Evolutionary conservation across 2,797 vertebrate genomes (phyloP).

Genomic region (Xenops minutus): DNA sequence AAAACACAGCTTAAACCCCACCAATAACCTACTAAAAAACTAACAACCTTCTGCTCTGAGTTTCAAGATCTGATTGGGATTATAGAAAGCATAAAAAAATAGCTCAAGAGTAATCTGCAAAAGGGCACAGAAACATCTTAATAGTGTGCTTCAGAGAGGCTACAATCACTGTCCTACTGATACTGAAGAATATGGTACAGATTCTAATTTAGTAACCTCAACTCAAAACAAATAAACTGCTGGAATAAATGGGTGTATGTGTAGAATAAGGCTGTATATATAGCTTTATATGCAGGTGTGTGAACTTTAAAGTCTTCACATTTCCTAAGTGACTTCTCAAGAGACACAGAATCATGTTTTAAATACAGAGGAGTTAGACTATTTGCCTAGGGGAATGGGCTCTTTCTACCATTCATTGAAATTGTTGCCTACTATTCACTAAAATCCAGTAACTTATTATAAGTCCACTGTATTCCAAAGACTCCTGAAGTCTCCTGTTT

Average conservation of each 20-base stretch:
- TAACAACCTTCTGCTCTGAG: neutral
- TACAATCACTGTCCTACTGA: neutral
- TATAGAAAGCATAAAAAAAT: neutral
- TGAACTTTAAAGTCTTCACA: neutral
- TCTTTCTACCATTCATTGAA: neutral
- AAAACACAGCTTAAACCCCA: neutral
- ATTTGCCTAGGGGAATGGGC: neutral
- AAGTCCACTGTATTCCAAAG: neutral
- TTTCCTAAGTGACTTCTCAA: neutral
- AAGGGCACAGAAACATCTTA: neutral
- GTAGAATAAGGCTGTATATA: neutral
- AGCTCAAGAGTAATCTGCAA: neutral
- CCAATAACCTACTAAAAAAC: neutral
- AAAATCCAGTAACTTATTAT: neutral
- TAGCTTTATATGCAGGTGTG: neutral
- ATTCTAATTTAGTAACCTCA: neutral
- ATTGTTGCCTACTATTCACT: neutral
- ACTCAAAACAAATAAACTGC: neutral
- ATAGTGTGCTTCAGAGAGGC: neutral
- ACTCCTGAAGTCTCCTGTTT: neutral
- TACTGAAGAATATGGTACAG: neutral
- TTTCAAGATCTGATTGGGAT: neutral
- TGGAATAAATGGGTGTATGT: neutral
- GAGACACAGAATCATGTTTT: neutral
- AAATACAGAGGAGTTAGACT: neutral